These are phyloP conservation scores for Dasypogon diadema DNA, from an alignment of 2,888 invertebrate species.

Conservation along the genomic window DNA sequence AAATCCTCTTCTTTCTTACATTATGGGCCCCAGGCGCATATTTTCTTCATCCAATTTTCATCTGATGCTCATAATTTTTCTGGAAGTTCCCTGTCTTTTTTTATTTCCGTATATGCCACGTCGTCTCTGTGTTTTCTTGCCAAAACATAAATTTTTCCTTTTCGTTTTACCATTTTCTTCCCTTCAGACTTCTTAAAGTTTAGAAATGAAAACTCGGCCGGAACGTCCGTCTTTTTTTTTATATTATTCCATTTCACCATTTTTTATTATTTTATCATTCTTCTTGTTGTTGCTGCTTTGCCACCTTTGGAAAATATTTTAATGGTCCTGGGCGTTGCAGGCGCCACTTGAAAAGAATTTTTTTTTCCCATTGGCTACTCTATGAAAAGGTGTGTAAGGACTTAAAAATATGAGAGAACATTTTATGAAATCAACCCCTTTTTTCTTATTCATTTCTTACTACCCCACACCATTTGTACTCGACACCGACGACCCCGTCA, in stretches of 20 bases:
- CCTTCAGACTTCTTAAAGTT: background rate
- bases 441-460: background rate
- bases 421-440: constrained; percentile 25
- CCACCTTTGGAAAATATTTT: background rate
- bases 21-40: constrained; percentile 24
- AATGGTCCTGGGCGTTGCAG: background rate
- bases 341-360: background rate
- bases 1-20: constrained; percentile 2
- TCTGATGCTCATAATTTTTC: constrained; percentile 39
- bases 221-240: constrained; percentile 13
- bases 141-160: constrained; percentile 1
- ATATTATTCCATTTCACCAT: constrained; percentile 1
- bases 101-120: background rate
- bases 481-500: background rate
- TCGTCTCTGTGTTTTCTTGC: constrained; percentile 27
- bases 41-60: constrained; percentile 41
- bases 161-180: background rate
- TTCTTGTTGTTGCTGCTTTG: background rate
- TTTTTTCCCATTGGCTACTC: no score
- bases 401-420: background rate
- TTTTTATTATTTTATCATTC: background rate
- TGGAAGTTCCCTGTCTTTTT: background rate
- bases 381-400: no score
- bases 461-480: background rate
- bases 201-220: constrained; percentile 16